Conservation (phyloP, 2,113 vertebrate genomes). For the Cyanoderma ruficeps region DNA sequence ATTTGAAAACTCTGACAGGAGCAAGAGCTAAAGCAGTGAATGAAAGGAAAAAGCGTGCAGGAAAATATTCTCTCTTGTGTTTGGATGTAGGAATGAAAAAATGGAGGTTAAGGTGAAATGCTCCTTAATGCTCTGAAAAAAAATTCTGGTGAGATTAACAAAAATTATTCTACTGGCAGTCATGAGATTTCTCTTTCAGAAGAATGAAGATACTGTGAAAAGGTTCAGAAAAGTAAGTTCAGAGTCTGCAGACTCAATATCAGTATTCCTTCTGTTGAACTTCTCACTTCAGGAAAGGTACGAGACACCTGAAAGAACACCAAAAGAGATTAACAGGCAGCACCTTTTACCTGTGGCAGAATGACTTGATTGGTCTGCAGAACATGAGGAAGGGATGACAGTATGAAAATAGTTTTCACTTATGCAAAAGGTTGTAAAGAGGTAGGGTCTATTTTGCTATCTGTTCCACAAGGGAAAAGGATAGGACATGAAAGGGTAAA, state of each 20-base stretch:
- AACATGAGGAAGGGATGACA: background rate
- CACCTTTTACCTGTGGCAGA: background rate
- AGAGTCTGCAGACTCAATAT: background rate
- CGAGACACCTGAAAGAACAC: background rate
- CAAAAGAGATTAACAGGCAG: background rate
- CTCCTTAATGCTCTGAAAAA: background rate
- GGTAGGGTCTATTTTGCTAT: background rate
- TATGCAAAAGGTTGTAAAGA: background rate
- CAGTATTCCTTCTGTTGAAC: background rate
- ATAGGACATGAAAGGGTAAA: background rate
- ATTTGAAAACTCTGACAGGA: background rate
- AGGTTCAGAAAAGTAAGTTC: background rate
- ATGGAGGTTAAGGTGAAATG: background rate
- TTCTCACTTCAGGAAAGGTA: background rate
- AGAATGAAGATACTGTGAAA: background rate
- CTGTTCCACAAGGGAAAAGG: background rate
- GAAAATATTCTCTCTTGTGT: background rate
- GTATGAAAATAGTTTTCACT: background rate
- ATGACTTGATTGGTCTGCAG: background rate
- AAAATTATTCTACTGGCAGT: background rate
- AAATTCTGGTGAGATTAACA: background rate
- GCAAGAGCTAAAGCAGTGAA: background rate
- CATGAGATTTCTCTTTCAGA: background rate
- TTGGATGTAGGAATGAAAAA: background rate
- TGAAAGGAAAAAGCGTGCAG: background rate